Conservation (phyloP, 2,888 invertebrate genomes). For the Rhingia campestris region DNA sequence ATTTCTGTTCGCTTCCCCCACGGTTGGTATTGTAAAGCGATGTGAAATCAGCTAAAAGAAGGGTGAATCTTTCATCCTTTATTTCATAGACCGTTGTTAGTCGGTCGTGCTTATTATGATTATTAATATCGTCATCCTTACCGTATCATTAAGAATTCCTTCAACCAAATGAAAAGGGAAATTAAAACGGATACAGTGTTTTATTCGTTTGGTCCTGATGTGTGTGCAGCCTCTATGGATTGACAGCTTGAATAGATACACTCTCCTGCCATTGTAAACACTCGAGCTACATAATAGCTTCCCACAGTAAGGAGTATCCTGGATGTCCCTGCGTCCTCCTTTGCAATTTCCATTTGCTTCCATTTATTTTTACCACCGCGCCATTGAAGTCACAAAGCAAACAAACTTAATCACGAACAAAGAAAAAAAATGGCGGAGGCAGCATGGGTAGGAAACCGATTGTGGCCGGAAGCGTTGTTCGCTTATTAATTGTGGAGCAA, state of each 20-base stretch:
- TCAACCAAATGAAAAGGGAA: constrained; percentile 46
- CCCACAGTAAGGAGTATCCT: constrained; percentile 32
- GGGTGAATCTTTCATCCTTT: constrained; percentile 44
- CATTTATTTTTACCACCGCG: constrained; percentile 27
- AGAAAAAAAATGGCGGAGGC: background rate
- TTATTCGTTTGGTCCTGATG: background rate
- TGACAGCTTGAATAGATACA: constrained; percentile 36
- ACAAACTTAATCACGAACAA: constrained; percentile 51
- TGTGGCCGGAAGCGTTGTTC: constrained; percentile 70
- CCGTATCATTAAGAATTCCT: constrained; percentile 63
- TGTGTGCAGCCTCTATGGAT: constrained; percentile 29
- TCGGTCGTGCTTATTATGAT: constrained; percentile 36
- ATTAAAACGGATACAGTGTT: constrained; percentile 42
- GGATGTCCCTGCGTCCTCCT: constrained; percentile 45
- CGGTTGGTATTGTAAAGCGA: constrained; percentile 17
- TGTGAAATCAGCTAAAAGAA: constrained; percentile 47
- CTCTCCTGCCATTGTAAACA: constrained; percentile 49
- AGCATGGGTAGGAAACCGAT: constrained; percentile 41
- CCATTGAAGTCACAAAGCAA: constrained; percentile 62
- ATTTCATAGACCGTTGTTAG: constrained; percentile 3
- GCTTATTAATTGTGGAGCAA: constrained; percentile 67
- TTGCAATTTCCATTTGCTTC: constrained; percentile 36
- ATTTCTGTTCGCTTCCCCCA: constrained; percentile 19
- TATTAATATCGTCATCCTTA: constrained; percentile 47
- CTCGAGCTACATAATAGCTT: constrained; percentile 37